Evolutionary conservation across 2,888 invertebrate species (phyloP), one percentile per base, ranked within the genome.

Genomic region (Opisthograptis luteolata): DNA sequence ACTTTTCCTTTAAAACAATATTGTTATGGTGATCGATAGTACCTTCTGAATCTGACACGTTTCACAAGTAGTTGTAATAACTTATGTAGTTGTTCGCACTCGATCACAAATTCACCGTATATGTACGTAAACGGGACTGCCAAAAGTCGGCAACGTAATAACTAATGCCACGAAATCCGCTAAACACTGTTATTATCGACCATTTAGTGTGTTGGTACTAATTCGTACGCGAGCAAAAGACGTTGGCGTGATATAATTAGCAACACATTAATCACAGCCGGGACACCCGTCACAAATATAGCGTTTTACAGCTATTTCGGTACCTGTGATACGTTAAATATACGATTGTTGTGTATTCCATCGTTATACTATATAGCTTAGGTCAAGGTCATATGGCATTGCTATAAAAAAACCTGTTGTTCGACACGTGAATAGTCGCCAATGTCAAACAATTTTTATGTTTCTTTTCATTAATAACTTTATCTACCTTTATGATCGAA

Each of bases 171-270:
- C 34, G 13, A 37, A 36, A 25, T 25, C 10, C 13, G 25, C 36
- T 42, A 48, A 37, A 37, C 14, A 15, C 37, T 28, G 6, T 30
- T 7, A 32, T 43, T 43, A 49, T 27, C 25, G 9, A 3, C 7
- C 20, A 28, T 43, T 37, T 39, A 32, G 43, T 42, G n/a, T n/a
- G n/a, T n/a, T n/a, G n/a, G n/a, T n/a, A n/a, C n/a, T n/a, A n/a
- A n/a, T n/a, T n/a, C n/a, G n/a, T n/a, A 36, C 15, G 34, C 37
- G 37, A 43, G 40, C 22, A 8, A 48, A 55, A 49, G 40, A 49
- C 48, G 56, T 49, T 56, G 46, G 42, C 39, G 40, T 40, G 45
- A 32, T 61, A 55, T 51, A 59, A 59, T 59, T 56, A 59, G 55
- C 28, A 47, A 37, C 40, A 31, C 30, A 56, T 61, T 59, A 50